Base-by-base conservation (phyloP, 2,888 invertebrate genomes). In the Drosophila anomelani region DNA sequence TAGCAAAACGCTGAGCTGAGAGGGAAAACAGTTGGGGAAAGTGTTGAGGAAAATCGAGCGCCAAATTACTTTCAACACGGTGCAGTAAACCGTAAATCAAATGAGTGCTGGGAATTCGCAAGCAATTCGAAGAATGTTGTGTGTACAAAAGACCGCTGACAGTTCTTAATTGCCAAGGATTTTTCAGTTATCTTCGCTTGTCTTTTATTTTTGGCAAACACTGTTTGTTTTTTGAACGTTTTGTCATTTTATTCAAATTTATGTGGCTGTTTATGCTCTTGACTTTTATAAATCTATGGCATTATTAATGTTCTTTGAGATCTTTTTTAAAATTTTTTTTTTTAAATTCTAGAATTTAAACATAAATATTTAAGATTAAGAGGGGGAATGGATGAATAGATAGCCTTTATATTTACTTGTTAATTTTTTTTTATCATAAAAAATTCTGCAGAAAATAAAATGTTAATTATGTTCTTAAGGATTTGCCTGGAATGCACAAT, bases 111-210 rank as follows among this genome's bases (percentile, higher is more conserved):
- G 61, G 78, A 87, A 89, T 86, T 68, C 63, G 72, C 39, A 17
- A 77, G 59, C 61, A 71, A 87, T 87, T 77, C 75, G 47, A 80
- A 72, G 80, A 76, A 87, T 87, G 76, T 78, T 78, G 80, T 85
- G 87, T 74, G 36, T 81, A 88, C 90, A 88, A 88, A 85, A 80
- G 85, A 87, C 88, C 80, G 86, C 77, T 85, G 90, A 89, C 89
- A 87, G 86, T 77, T 80, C 87, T 89, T 87, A 87, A 87, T 87
- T 89, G 88, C 80, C 79, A 77, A 68, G 79, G 86, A 86, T 85
- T 78, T 63, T 67, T 67, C 41, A 29, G 62, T 38, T 56, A 47
- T 26, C 12, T 20, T 43, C 12, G 56, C 49, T 34, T 36, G 20
- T 15, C 29, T 29, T 61, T 60, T 60, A 20, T 15, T 39, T 38